Evolutionary conservation across 1,140 invertebrate genomes (phyloP).

Genomic region (Rhizoglyphus robini): DNA sequence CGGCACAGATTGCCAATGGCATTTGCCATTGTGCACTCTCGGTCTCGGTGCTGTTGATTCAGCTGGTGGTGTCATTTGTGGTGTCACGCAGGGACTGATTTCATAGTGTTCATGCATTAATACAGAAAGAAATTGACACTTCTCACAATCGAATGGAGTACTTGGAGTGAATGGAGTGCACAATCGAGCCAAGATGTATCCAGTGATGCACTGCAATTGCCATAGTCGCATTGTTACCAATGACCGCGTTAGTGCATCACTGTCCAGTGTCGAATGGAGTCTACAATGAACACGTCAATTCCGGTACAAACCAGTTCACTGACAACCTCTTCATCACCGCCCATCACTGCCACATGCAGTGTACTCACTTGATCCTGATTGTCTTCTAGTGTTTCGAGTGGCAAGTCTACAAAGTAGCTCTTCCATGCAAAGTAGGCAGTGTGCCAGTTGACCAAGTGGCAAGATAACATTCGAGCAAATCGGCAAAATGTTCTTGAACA

Average conservation of each 20-base stretch:
- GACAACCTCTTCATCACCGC: not conserved
- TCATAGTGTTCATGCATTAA: too few relatives aligned
- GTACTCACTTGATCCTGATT: not conserved
- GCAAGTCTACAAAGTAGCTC: not conserved
- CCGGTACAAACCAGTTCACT: not conserved
- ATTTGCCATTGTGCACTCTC: too few relatives aligned
- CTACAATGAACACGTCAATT: not conserved
- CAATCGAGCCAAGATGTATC: too few relatives aligned
- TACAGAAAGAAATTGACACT: too few relatives aligned
- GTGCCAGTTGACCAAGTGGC: not conserved
- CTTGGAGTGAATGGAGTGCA: too few relatives aligned
- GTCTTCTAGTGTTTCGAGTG: not conserved
- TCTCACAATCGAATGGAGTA: too few relatives aligned
- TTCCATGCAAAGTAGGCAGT: not conserved
- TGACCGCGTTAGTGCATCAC: conserved; percentile 10
- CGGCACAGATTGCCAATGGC: too few relatives aligned
- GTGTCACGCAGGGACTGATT: too few relatives aligned
- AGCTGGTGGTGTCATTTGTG: too few relatives aligned
- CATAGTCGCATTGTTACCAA: not conserved
- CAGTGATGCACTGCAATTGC: too few relatives aligned
- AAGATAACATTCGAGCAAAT: not conserved
- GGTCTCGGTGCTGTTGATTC: too few relatives aligned
- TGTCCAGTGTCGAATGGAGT: not conserved
- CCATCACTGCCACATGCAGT: not conserved
- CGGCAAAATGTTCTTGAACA: not conserved